Conservation (phyloP, 1,140 invertebrate genomes). For the Calephelis virginiensis region DNA sequence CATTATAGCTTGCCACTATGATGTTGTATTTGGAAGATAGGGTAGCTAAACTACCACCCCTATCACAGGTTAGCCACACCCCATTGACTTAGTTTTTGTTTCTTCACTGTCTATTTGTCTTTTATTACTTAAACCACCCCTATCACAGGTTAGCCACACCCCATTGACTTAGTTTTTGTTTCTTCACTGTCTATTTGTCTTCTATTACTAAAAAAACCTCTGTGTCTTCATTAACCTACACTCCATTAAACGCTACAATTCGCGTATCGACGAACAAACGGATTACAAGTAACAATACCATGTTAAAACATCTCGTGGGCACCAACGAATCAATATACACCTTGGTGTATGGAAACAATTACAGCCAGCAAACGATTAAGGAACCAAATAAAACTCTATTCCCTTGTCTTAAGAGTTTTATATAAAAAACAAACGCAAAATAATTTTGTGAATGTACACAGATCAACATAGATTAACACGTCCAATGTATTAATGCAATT, state of each 20-base stretch:
- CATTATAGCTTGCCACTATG: too few species aligned
- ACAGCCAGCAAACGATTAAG: neutral
- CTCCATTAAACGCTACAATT: constrained; percentile 2
- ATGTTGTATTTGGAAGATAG: too few species aligned
- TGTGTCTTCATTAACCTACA: neutral
- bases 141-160: neutral
- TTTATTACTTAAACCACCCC: neutral
- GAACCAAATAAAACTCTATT: neutral
- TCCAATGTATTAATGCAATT: constrained; percentile 16
- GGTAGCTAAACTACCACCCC: too few species aligned
- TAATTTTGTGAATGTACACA: constrained; percentile 4
- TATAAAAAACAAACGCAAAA: neutral
- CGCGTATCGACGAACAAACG: constrained; percentile 5
- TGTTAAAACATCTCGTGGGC: constrained; percentile 15
- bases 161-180: neutral
- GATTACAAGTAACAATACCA: constrained; percentile 18
- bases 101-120: neutral
- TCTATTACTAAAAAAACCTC: neutral
- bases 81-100: neutral
- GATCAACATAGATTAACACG: constrained; percentile 17
- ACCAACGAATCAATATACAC: constrained; percentile 15
- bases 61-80: too few species aligned
- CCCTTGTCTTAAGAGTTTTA: constrained; percentile 1
- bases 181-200: neutral
- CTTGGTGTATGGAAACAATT: neutral